Evolutionary conservation across 2,797 vertebrate genomes (phyloP), one percentile per base, ranked within the genome.

Genomic region (Neomorphus geoffroyi): DNA sequence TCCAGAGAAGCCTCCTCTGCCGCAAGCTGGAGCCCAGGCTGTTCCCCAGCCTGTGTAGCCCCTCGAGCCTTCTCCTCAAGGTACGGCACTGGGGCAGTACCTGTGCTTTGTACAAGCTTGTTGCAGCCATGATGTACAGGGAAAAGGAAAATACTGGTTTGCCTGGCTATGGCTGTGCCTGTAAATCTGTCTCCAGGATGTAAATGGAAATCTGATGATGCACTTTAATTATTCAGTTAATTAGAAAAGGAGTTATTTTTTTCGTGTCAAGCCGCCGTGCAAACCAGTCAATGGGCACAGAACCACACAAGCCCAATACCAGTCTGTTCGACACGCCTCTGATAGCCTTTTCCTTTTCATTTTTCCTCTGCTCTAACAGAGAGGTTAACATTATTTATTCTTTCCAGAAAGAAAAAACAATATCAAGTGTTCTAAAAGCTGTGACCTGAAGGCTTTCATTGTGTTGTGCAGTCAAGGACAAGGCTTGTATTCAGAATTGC

Each of bases 381-480:
- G 84, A 71, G 39, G 19, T 93, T 87, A 78, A 80, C 7, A 7
- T 87, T 77, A 77, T 92, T 95, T 94, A 74, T 80, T 95, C 72
- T 91, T 92, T 79, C 50, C 88, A 89, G 87, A 93, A 92, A 88
- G 66, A 39, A 88, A 66, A 74, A 48, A 5, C n/a, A 69, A 8
- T 91, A 86, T 93, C 58, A 75, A 95, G 82, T 94, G 84, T 82
- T 95, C 78, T 96, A 91, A 96, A 94, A 96, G 84, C 94, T 94
- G 58, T 92, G 94, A 95, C 95, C 85, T 79, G 58, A 56, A 91
- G 91, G 82, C 85, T 95, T 86, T 78, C 54, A 48, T 66, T 94
- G 85, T 91, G 85, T 54, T 88, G 65, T 78, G 66, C 85, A 83
- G 75, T 79, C 87, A 86, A 94, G 94, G 91, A 54, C 89, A 96